Base-by-base conservation (phyloP, 1,140 invertebrate genomes). In the Cryptotermes secundus region DNA sequence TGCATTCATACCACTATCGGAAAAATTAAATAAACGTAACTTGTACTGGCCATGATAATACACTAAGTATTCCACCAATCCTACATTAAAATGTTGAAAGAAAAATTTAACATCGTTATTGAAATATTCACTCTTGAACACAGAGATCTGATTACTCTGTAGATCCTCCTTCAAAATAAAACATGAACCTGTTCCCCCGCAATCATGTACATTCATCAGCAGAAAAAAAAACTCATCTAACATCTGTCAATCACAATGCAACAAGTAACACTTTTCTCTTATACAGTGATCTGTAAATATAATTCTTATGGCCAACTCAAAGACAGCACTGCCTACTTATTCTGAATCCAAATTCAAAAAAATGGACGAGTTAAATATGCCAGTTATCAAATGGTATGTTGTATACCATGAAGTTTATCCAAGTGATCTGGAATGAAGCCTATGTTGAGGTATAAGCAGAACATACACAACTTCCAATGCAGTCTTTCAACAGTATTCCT, bases 41-140 rank as follows among this genome's bases (percentile, higher is more conserved):
- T 72, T 72, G 59, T 72, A 72, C 59, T 72, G 59, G 59, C 59
- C 59, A 72, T 72, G 26, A 72, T 31, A n/a, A 72, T 31, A 72
- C 59, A 72, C 59, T 72, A 72, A 72, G n/a, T 72, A 72, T 72
- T 26, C 59, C 59, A 72, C 59, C 59, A 72, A 72, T n/a, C 59
- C 59, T 72, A 72, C 59, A 72, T 72, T 72, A 72, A 72, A 72
- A 72, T 26, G 59, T 31, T n/a, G 59, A 72, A 72, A 72, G n/a
- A 6, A 72, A 72, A 72, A 72, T 72, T 72, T 72, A 72, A 72
- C 59, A n/a, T n/a, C 31, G 59, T 72, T 31, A 72, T n/a, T 72
- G n/a, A 10, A 72, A 72, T 14, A 31, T 72, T 72, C 59, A 72
- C 59, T 31, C 45, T 14, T 72, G 26, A 26, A 72, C 26, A 72